Evolutionary conservation across 2,888 invertebrate species (phyloP).

Genomic region (Papilio gigon): DNA sequence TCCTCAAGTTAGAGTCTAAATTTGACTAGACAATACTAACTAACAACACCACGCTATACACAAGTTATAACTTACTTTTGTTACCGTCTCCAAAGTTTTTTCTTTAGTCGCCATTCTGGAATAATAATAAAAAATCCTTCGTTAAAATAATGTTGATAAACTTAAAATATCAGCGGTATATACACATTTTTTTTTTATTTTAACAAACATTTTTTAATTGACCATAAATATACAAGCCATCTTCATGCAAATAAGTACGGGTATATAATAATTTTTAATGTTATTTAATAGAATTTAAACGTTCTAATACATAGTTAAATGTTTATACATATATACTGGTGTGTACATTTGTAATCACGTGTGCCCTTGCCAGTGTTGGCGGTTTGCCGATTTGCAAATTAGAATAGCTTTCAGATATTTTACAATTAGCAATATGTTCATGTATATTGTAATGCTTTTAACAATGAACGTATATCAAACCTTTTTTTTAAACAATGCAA

Average conservation of each 20-base stretch:
- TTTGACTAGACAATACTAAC: no score
- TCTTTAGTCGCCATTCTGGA: constrained; percentile 70
- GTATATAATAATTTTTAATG: no score
- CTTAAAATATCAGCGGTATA: not conserved
- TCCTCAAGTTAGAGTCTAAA: not conserved
- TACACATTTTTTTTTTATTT: not conserved
- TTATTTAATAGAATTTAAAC: not conserved
- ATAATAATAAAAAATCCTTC: not conserved
- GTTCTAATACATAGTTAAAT: not conserved
- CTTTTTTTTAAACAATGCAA: not conserved
- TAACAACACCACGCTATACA: no score
- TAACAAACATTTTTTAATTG: no score
- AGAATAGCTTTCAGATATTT: constrained; percentile 35
- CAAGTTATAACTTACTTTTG: constrained; percentile 65
- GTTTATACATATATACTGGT: not conserved
- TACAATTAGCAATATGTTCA: constrained; percentile 21
- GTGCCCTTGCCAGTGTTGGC: constrained; percentile 35
- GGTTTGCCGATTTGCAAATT: constrained; percentile 31
- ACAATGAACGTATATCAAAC: not conserved
- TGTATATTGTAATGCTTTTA: not conserved
- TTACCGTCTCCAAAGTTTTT: constrained; percentile 65
- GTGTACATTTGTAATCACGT: constrained; percentile 25
- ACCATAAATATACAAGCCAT: no score
- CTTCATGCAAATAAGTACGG: no score
- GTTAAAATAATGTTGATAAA: not conserved